Percentiles rank a stretch among this genome's conserved stretches.
Evolutionary conservation across 2,113 vertebrate genomes (phyloP).

Genomic region (Pteropus alecto): DNA sequence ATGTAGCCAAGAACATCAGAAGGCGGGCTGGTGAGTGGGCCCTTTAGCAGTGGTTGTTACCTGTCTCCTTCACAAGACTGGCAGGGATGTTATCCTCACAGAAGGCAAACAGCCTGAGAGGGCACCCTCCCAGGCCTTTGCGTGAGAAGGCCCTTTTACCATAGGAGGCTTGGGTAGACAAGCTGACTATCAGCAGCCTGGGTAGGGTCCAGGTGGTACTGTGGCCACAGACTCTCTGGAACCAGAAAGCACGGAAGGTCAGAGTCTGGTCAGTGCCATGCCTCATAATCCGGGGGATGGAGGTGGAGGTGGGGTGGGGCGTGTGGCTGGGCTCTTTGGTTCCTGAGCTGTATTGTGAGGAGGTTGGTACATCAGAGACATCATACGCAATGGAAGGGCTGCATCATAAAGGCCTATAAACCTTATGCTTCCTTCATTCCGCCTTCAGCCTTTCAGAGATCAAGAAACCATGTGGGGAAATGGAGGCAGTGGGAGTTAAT

Average conservation of each 20-base stretch:
- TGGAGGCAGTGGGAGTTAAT: background rate
- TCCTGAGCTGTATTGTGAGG: background rate
- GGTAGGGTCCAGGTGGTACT: background rate
- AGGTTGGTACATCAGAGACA: background rate
- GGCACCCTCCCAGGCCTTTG: background rate
- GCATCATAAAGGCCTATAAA: background rate
- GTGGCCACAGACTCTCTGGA: background rate
- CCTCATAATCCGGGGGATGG: background rate
- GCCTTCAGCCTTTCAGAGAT: background rate
- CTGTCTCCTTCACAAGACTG: background rate
- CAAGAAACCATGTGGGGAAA: background rate
- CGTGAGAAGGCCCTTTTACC: background rate
- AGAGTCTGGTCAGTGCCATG: background rate
- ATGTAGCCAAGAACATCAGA: background rate
- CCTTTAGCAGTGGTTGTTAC: background rate
- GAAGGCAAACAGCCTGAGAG: background rate
- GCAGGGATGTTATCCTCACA: background rate
- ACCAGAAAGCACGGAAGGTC: background rate
- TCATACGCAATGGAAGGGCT: background rate
- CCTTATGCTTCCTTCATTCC: background rate
- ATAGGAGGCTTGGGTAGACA: background rate
- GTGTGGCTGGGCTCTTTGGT: background rate
- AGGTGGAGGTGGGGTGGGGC: too few species aligned
- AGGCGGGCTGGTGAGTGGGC: background rate
- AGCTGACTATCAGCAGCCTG: background rate